These are phyloP conservation scores for Thaleichthys pacificus DNA, from an alignment of 2,797 vertebrate genomes.

Conservation along the genomic window DNA sequence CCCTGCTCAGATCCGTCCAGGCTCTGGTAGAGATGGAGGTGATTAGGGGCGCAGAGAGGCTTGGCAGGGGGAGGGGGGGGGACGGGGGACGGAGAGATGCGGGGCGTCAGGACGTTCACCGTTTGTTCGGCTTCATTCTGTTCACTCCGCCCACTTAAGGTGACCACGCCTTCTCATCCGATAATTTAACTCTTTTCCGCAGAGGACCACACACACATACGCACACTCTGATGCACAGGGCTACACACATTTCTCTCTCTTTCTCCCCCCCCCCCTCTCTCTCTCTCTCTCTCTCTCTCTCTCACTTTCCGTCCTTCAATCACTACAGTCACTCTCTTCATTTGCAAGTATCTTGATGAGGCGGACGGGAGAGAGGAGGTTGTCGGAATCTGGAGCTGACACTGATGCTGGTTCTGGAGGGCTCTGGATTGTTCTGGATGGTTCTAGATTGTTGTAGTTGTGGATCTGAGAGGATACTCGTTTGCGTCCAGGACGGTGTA, in stretches of 20 bases:
- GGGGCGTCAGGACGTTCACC: conserved; percentile 17
- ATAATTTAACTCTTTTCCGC: conserved; percentile 59
- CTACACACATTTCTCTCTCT: neutral
- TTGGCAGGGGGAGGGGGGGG: neutral
- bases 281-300: neutral
- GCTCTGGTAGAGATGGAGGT: conserved; percentile 49
- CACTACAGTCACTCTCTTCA: neutral
- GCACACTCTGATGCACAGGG: neutral
- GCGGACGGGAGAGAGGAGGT: neutral
- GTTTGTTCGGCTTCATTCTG: conserved; percentile 60
- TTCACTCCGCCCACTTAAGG: conserved; percentile 33
- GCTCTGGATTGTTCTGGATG: neutral
- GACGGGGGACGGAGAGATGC: conserved; percentile 41
- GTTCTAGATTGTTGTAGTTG: neutral
- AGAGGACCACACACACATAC: conserved; percentile 7
- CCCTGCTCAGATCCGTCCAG: conserved; percentile 50
- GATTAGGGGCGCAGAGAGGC: conserved; percentile 51
- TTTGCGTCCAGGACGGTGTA: conserved; percentile 10
- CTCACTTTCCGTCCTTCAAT: neutral
- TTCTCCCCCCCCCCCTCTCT: too few species aligned
- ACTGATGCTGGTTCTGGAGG: neutral
- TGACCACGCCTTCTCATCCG: conserved; percentile 62
- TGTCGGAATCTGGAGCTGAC: neutral
- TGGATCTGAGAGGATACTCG: conserved; percentile 34
- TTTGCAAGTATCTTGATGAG: neutral